phyloP scores from a whole-genome alignment of 2,888 invertebrate species.

The Ecliptopera silaceata region DNA sequence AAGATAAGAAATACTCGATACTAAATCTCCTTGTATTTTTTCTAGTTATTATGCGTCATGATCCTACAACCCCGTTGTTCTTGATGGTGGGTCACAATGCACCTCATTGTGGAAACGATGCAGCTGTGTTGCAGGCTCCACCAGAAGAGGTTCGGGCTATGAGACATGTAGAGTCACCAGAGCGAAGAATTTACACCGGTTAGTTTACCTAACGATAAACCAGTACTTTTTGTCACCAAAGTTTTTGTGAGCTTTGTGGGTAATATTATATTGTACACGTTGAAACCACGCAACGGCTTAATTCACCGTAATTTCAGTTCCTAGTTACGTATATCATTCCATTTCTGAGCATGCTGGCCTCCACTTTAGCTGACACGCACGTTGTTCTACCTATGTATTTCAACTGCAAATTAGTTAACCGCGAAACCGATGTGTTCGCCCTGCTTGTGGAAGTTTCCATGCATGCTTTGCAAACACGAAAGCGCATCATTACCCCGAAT shows the following conservation, averaged over 20 bases:
- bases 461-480: slow-evolving; percentile 11
- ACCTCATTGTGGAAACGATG: slow-evolving; percentile 89
- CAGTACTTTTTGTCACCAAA: too few relatives aligned
- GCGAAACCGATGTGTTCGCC: slow-evolving; percentile 27
- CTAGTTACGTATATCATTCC: slow-evolving; percentile 4
- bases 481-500: slow-evolving; percentile 11
- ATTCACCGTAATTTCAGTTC: neutral
- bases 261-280: neutral
- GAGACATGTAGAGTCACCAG: slow-evolving; percentile 86
- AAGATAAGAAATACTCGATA: too few relatives aligned
- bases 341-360: slow-evolving; percentile 12
- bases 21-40: neutral
- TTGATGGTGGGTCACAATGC: slow-evolving; percentile 91
- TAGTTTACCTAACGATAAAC: neutral
- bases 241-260: neutral
- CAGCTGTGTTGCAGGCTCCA: slow-evolving; percentile 88
- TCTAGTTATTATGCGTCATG: slow-evolving; percentile 83
- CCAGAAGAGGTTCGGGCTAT: slow-evolving; percentile 86
- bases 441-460: slow-evolving; percentile 24
- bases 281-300: too few relatives aligned
- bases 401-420: slow-evolving; percentile 34
- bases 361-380: neutral
- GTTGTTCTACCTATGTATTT: slow-evolving; percentile 3
- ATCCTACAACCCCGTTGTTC: slow-evolving; percentile 86
- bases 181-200: slow-evolving; percentile 90